These are phyloP conservation scores for Nasonia longicornis DNA, from an alignment of 1,140 invertebrate genomes.

Conservation along the genomic window DNA sequence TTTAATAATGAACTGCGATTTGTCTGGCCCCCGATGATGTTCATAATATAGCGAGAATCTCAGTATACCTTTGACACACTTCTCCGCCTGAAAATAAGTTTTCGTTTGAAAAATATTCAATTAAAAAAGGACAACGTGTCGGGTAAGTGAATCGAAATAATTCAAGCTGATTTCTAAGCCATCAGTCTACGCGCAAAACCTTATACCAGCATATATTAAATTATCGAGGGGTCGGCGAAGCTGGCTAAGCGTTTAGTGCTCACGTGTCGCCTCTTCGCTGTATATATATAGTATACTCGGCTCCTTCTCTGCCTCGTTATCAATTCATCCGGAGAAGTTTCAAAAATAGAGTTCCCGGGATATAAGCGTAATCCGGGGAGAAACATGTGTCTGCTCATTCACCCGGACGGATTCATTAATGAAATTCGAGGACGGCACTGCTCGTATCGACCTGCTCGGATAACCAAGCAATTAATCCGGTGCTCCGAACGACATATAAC, in stretches of 20 bases:
- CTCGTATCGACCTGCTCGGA: too few species aligned
- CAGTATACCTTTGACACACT: not conserved
- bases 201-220: conserved; percentile 55
- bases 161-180: too few species aligned
- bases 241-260: not conserved
- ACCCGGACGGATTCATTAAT: not conserved
- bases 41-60: not conserved
- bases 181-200: too few species aligned
- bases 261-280: too few species aligned
- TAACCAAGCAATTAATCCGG: too few species aligned
- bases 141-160: too few species aligned
- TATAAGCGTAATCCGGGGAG: not conserved
- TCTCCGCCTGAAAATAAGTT: not conserved
- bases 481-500: too few species aligned
- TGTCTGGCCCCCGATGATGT: not conserved
- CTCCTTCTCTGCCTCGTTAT: conserved; percentile 27
- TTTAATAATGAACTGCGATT: too few species aligned
- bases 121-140: too few species aligned
- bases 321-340: not conserved
- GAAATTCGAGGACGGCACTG: not conserved
- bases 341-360: conserved; percentile 23
- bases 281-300: too few species aligned
- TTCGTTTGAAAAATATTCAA: not conserved
- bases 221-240: conserved; percentile 57
- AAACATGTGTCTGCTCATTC: conserved; percentile 8